phyloP scores from a whole-genome alignment of 2,113 vertebrate genomes.

The Colistium nudipinnis region DNA sequence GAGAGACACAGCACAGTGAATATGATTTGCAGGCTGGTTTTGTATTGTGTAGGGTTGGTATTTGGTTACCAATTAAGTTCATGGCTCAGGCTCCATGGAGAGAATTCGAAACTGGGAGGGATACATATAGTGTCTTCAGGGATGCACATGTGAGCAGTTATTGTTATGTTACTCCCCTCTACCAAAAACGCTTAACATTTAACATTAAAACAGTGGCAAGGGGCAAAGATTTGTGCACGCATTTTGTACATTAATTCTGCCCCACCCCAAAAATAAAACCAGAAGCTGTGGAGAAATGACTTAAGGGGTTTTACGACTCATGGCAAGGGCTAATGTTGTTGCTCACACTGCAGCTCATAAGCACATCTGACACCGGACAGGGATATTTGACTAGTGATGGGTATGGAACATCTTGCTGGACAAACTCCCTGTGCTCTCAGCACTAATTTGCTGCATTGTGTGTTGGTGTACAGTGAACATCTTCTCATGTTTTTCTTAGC shows the following conservation, averaged over 20 bases:
- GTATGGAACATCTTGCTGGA: background rate
- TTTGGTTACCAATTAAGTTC: background rate
- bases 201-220: constrained; percentile 18
- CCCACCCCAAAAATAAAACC: constrained; percentile 11
- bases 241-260: constrained; percentile 22
- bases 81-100: background rate
- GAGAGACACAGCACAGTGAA: constrained; percentile 22
- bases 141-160: background rate
- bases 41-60: background rate
- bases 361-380: background rate
- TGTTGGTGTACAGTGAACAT: constrained; percentile 13
- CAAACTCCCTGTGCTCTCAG: constrained; percentile 27
- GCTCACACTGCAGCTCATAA: background rate
- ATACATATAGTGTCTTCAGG: background rate
- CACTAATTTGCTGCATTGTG: background rate
- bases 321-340: background rate
- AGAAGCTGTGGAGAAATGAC: constrained; percentile 5
- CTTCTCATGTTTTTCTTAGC: constrained; percentile 5
- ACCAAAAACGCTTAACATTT: constrained; percentile 15
- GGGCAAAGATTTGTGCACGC: constrained; percentile 8
- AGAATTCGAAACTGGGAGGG: background rate
- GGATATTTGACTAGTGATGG: background rate
- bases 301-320: background rate
- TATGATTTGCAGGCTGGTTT: background rate
- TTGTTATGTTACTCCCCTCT: background rate